Evolutionary conservation across 1,140 invertebrate genomes (phyloP).

Genomic region (Zaprionus kolodkinae): DNA sequence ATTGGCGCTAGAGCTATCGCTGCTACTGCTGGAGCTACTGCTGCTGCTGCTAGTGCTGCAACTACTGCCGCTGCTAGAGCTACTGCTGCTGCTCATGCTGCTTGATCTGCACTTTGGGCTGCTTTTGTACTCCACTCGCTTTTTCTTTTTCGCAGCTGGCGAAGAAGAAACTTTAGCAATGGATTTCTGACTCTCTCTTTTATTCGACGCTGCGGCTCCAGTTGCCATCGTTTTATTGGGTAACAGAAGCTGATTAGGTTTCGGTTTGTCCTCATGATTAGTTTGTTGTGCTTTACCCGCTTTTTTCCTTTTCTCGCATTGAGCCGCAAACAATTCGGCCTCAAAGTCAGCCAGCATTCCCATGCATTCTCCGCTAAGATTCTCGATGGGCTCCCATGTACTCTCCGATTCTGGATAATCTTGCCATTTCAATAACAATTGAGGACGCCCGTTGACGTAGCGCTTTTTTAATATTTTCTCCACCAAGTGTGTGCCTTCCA

Average conservation of each 20-base stretch:
- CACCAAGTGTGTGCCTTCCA: conserved; percentile 2
- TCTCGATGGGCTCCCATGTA: conserved; percentile 62
- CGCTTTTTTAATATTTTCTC: conserved; percentile 47
- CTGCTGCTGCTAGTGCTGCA: background rate
- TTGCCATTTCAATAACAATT: conserved; percentile 46
- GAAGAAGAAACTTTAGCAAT: background rate
- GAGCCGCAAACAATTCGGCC: conserved; percentile 1
- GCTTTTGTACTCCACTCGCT: background rate
- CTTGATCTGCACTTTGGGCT: background rate
- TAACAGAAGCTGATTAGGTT: background rate
- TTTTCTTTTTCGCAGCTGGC: background rate
- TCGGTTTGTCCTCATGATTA: background rate
- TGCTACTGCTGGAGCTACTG: background rate
- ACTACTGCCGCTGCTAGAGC: background rate
- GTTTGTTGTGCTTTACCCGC: background rate
- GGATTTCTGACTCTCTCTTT: background rate
- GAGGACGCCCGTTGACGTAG: conserved; percentile 24
- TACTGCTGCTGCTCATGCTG: background rate
- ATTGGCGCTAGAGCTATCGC: background rate
- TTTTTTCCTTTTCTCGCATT: background rate
- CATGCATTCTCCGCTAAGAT: conserved; percentile 34
- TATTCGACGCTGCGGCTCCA: no score
- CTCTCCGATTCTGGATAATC: conserved; percentile 18
- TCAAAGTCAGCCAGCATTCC: conserved; percentile 42
- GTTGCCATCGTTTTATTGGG: background rate